Conservation (phyloP, 1,140 invertebrate genomes). For the Nebria ingens region DNA sequence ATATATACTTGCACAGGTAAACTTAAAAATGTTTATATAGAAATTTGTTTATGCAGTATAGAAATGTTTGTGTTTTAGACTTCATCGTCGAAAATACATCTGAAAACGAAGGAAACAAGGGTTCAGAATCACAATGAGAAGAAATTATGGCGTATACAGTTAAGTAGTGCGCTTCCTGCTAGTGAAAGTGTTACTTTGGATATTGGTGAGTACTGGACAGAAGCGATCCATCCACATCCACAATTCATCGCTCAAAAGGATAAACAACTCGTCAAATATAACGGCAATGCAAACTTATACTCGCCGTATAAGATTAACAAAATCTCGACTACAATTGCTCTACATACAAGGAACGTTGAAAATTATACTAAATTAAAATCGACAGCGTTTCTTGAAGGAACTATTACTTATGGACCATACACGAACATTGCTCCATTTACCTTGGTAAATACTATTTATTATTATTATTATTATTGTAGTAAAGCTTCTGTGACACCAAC, state of each 20-base stretch:
- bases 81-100: slow-evolving; percentile 40
- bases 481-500: no score
- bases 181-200: slow-evolving; percentile 50
- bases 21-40: not conserved
- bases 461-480: no score
- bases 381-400: slow-evolving; percentile 61
- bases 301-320: slow-evolving; percentile 68
- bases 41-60: not conserved
- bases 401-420: slow-evolving; percentile 81
- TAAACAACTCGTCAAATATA: slow-evolving; percentile 83
- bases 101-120: slow-evolving; percentile 47
- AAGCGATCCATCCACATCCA: slow-evolving; percentile 72
- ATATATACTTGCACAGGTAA: slow-evolving; percentile 1
- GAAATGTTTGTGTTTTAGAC: not conserved
- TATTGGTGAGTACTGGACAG: slow-evolving; percentile 66
- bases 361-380: slow-evolving; percentile 82
- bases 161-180: slow-evolving; percentile 45
- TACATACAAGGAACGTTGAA: slow-evolving; percentile 53
- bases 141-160: slow-evolving; percentile 43
- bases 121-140: slow-evolving; percentile 40
- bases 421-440: slow-evolving; percentile 48
- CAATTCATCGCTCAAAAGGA: slow-evolving; percentile 82
- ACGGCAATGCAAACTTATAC: slow-evolving; percentile 74
- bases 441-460: slow-evolving; percentile 20
- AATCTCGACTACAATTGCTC: slow-evolving; percentile 61